Conservation (phyloP, 2,113 vertebrate species). For the Pan paniscus region DNA sequence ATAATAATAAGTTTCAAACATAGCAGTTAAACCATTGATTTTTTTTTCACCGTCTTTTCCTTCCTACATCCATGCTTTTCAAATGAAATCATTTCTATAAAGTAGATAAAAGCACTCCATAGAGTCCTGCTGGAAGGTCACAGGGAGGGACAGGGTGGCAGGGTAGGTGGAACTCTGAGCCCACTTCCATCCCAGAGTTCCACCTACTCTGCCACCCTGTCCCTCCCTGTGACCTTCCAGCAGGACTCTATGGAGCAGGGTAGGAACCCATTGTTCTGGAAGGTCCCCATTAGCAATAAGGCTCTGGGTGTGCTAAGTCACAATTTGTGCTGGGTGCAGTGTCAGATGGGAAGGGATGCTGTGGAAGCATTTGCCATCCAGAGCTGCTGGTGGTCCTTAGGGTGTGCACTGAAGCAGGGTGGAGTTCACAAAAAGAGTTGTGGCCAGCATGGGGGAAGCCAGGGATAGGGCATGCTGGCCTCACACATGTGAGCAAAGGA, state of each 20-base stretch:
- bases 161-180: not conserved
- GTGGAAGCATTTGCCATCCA: not conserved
- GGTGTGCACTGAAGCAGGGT: not conserved
- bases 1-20: not conserved
- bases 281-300: not conserved
- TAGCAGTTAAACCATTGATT: not conserved
- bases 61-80: not conserved
- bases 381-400: not conserved
- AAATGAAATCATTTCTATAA: not conserved
- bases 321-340: not conserved
- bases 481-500: not conserved
- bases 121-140: not conserved
- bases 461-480: fast-evolving
- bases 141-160: not conserved
- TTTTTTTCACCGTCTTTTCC: not conserved
- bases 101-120: not conserved
- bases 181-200: not conserved
- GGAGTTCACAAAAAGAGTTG: not conserved
- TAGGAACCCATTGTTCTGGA: not conserved
- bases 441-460: not conserved
- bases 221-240: not conserved
- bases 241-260: not conserved
- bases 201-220: not conserved
- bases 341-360: not conserved
- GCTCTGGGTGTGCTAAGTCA: not conserved